phyloP scores from a whole-genome alignment of 2,113 vertebrate genomes.

The Prochilodus magdalenae region DNA sequence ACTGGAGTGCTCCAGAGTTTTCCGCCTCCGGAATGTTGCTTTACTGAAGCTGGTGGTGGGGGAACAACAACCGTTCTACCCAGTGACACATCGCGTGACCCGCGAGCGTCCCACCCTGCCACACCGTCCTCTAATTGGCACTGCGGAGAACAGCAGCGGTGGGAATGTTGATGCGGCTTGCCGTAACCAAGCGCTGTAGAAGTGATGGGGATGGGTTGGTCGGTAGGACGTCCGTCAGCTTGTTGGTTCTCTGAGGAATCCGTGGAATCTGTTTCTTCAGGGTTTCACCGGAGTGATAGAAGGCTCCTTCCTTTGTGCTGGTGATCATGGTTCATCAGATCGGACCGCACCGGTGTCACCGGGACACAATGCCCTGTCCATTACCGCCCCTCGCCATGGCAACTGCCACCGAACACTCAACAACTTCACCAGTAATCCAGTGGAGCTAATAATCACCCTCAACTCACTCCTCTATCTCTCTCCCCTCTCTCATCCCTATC shows the following conservation, averaged over 20 bases:
- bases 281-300: neutral
- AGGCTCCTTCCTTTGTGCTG: neutral
- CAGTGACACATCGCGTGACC: neutral
- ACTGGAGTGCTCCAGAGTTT: neutral
- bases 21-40: neutral
- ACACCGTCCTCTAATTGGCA: neutral
- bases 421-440: slow-evolving; percentile 19
- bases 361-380: slow-evolving; percentile 30
- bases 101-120: neutral
- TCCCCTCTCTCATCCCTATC: no score
- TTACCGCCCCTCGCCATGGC: slow-evolving; percentile 22
- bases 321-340: slow-evolving; percentile 34
- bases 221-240: neutral
- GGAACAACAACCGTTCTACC: neutral
- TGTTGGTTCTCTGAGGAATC: slow-evolving; percentile 17
- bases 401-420: slow-evolving; percentile 20
- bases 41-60: neutral
- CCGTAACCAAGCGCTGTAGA: no score
- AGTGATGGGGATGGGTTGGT: slow-evolving; percentile 3
- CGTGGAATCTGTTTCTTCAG: slow-evolving; percentile 20
- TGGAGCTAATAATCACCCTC: slow-evolving; percentile 8
- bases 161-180: neutral
- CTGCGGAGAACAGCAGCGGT: neutral
- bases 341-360: neutral
- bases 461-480: neutral